Evolutionary conservation across 2,888 invertebrate genomes (phyloP), one percentile per base, ranked within the genome.

Genomic region (Junonia oenone): DNA sequence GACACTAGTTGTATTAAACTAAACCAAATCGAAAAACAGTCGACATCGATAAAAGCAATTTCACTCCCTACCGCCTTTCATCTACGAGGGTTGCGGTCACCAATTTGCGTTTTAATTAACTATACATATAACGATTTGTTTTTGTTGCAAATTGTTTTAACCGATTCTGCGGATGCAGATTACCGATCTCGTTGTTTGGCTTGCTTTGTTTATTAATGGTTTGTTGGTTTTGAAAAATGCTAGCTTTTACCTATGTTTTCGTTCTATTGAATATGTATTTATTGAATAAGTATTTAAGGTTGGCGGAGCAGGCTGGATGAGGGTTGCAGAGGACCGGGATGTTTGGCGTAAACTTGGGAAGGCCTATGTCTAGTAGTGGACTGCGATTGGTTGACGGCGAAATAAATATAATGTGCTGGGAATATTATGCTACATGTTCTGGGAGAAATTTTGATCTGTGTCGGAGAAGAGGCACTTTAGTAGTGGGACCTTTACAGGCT

Each of bases 91-190:
- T 67, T 70, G 77, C 70, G 78, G 76, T 78, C 78, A 74, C 83
- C 83, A 85, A 86, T 86, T 86, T 85, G 86, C 84, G 83, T 83
- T 83, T 85, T 85, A 86, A 86, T 86, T 84, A 85, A 84, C 81
- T 78, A 78, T 80, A 78, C 78, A 74, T 67, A 73, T 78, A 80
- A 77, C 78, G 73, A 75, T 73, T 76, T 79, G 83, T 82, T 83
- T 85, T 85, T 83, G 83, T 81, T 75, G 78, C 78, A 75, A 83
- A 86, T 83, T 83, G 83, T 83, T 83, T 75, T 64, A 56, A 56
- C 59, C 58, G 58, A 62, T 62, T 48, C 58, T 57, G 67, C 65
- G 67, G 50, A 64, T 74, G 71, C 56, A 38, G 35, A 43, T 51
- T 45, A 55, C 51, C 26, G 55, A 29, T 33, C 47, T 45, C 54